Base-by-base conservation (phyloP, 2,797 vertebrate species). In the Hyperoplus lanceolatus region DNA sequence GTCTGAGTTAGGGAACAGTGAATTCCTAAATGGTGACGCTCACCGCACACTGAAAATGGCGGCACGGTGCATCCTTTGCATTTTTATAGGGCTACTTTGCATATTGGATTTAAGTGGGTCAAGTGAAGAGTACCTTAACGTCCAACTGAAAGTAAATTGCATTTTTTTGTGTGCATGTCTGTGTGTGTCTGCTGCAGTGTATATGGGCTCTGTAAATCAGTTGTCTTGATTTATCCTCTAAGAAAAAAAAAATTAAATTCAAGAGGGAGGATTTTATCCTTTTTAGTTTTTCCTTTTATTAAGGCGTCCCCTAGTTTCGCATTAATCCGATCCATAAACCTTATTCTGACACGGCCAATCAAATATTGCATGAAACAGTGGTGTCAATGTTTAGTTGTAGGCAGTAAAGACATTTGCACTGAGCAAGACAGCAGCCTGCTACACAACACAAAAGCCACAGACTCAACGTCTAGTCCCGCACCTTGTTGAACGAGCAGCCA, bases 41-140 rank as follows among this genome's bases (percentile, higher is more conserved):
- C 51, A 1, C 85, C 63, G 77, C 82, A 55, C 79, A 60, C 80
- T 84, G 89, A 86, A 91, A 92, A 93, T 87, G 90, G 86, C 70
- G 86, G 85, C 80, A 84, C 78, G 18, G 68, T 67, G 80, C 85
- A 82, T 83, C 90, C 84, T 86, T 86, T 91, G 87, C 86, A 88
- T 93, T 90, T 93, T 87, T 86, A 91, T 86, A 64, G 79, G 63
- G 77, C 87, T 83, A 14, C 67, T 91, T 93, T 92, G 84, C 91
- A 88, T 91, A 82, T 76, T 80, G 73, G 65, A 83, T 90, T 84
- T 81, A 92, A 91, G 78, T 89, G 86, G 85, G 87, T 90, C 88
- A 92, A 83, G 63, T 64, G 49, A 84, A 45, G 64, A 75, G 75
- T 49, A 72, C 75, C 59, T 64, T 86, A 72, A 73, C 68, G 63